phyloP scores from a whole-genome alignment of 2,888 invertebrate species.

The Quadroppia sp. region DNA sequence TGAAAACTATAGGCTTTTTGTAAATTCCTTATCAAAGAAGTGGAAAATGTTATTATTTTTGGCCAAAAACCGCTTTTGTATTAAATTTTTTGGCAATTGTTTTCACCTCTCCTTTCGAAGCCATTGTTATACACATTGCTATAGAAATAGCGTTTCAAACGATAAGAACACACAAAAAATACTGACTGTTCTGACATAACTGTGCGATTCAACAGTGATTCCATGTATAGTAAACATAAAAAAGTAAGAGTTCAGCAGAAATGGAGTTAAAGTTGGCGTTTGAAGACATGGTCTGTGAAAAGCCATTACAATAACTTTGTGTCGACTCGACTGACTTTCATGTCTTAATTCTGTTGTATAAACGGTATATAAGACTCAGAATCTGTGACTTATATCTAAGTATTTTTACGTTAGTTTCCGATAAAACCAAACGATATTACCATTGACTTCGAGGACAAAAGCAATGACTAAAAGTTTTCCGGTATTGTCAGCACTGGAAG shows the following conservation, averaged over 20 bases:
- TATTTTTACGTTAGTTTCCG: conserved; percentile 17
- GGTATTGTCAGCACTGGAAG: conserved; percentile 17
- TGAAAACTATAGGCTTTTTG: background rate
- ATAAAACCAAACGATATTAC: conserved; percentile 13
- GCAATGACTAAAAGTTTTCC: conserved; percentile 9
- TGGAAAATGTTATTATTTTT: background rate
- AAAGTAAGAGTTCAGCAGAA: background rate
- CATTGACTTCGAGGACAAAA: conserved; percentile 29
- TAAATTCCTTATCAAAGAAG: background rate
- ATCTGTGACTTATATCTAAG: conserved; percentile 21
- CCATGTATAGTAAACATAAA: too few relatives aligned
- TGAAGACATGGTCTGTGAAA: background rate
- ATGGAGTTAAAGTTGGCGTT: background rate
- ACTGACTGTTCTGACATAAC: too few relatives aligned
- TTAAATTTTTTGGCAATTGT: background rate
- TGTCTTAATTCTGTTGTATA: conserved; percentile 24
- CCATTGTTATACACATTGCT: background rate
- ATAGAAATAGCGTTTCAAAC: background rate
- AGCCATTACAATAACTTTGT: conserved; percentile 26
- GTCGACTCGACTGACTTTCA: conserved; percentile 27
- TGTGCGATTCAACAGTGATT: too few relatives aligned
- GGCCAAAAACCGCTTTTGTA: background rate
- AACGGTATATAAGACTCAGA: conserved; percentile 12
- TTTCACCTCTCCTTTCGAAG: background rate
- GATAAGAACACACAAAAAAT: background rate